Base-by-base conservation (phyloP, 2,888 invertebrate species). In the Caenorhabditis drosophilae region DNA sequence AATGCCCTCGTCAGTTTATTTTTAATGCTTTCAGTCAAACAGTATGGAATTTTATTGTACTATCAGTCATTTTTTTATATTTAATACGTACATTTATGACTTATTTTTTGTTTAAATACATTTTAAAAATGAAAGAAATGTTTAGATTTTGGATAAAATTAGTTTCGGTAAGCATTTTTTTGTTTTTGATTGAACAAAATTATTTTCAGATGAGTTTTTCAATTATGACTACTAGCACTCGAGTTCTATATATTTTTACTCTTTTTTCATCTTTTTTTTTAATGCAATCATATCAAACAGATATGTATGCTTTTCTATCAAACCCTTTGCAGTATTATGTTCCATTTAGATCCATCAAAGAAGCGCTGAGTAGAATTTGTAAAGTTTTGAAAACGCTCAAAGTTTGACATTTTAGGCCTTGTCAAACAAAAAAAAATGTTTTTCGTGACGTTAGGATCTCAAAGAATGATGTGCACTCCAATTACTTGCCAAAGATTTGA, bases 261-360 rank as follows among this genome's bases (percentile, higher is more conserved):
- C 26, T 70, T 4, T 50, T 74, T 38, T 40, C 63, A 3, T 59
- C 56, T 9, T 69, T 74, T 41, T 40, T 70, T 15, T 31, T 74
- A 16, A 41, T 62, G 0, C 63, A 66, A 41, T 40, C 67, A 7
- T 75, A 73, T 54, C 70, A 75, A 46, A 67, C 73, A 0, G 67
- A 66, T 47, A 73, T 75, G 62, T 73, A 67, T 38, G 70, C 73
- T 11, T 70, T 59, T 48, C 38, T 75, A 25, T 69, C 72, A 20
- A 67, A 61, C 31, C 68, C 73, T 2, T 36, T 54, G 11, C 55
- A 42, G n/a, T 75, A 62, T 57, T 49, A 67, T 22, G 60, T 75
- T 31, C 75, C 75, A 34, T 75, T 75, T 45, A 53, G 58, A 11
- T 53, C 61, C 2, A 47, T 62, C 18, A 59, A 58, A 41, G 47